Evolutionary conservation across 2,797 vertebrate species (phyloP).

Genomic region (Leptodactylus fallax): DNA sequence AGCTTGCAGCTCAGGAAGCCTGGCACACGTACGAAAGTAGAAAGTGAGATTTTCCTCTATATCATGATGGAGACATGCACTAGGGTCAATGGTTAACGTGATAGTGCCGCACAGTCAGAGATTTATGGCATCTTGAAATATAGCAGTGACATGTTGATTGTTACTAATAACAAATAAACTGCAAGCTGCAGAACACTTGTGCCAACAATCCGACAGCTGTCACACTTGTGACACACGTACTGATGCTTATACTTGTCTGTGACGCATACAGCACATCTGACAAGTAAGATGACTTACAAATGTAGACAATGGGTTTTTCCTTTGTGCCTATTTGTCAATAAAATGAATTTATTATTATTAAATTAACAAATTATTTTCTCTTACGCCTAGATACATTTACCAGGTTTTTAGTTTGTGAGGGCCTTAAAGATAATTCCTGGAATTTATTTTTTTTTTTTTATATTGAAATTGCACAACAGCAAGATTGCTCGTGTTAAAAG

Average conservation of each 20-base stretch:
- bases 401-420: too few species aligned
- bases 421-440: too few species aligned
- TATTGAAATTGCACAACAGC: too few species aligned
- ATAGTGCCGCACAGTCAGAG: slow-evolving; percentile 19
- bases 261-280: not conserved
- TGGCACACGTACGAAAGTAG: not conserved
- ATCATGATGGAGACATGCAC: not conserved
- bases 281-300: too few species aligned
- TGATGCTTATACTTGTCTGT: not conserved
- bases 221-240: not conserved
- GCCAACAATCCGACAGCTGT: slow-evolving; percentile 38
- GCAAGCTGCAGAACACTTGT: slow-evolving; percentile 24
- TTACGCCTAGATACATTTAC: too few species aligned
- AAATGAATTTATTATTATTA: too few species aligned
- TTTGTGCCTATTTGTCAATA: too few species aligned
- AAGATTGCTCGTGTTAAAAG: too few species aligned
- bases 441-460: too few species aligned
- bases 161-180: slow-evolving; percentile 34
- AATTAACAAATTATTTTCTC: too few species aligned
- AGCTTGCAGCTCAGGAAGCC: not conserved
- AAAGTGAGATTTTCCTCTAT: slow-evolving; percentile 4
- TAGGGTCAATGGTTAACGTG: slow-evolving; percentile 16
- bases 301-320: too few species aligned
- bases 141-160: slow-evolving; percentile 41
- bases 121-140: slow-evolving; percentile 24